Base-by-base conservation (phyloP, 2,797 vertebrate genomes). In the Hippoglossus hippoglossus region DNA sequence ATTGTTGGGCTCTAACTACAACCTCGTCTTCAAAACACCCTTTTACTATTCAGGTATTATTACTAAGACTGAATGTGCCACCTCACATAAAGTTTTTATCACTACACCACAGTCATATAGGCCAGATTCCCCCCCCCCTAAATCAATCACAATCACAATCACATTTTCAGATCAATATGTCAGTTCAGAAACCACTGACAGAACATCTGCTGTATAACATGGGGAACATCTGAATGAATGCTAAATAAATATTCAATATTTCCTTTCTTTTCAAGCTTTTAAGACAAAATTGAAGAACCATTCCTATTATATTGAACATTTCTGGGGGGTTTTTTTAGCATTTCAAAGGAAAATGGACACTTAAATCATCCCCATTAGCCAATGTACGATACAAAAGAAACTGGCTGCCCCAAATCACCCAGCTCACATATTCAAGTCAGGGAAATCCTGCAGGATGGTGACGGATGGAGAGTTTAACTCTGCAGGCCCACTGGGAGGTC, bases 401-500 rank as follows among this genome's bases (percentile, higher is more conserved):
- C 25, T 39, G 22, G 28, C 49, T 44, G 15, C 28, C 2, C 46
- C 47, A 1, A 66, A 55, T 60, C n/a, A 36, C 28, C 10, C 61
- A 50, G 34, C 39, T 57, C 24, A 34, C 50, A 58, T 4, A 51
- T 50, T 71, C 10, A 54, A 28, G 7, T 65, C 58, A 70, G 54
- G 54, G 26, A 51, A 79, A 71, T 56, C 63, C 63, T 54, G 25
- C 34, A 0, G 54, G 1, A 26, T 24, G 5, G 71, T 36, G 34
- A 47, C 3, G 21, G 39, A 5, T 59, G 55, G 19, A 39, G 52
- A 15, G 9, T 16, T 54, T 41, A 64, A 63, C 50, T 58, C 36
- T 51, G 25, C 49, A 55, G 24, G 64, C 71, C 47, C 44, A 64
- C 6, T 31, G 24, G 49, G 58, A 79, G 76, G 75, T 84, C 55